Percentiles rank a stretch among this genome's conserved stretches.
Conservation (phyloP, 1,140 invertebrate species). For the Rhagoletis pomonella region DNA sequence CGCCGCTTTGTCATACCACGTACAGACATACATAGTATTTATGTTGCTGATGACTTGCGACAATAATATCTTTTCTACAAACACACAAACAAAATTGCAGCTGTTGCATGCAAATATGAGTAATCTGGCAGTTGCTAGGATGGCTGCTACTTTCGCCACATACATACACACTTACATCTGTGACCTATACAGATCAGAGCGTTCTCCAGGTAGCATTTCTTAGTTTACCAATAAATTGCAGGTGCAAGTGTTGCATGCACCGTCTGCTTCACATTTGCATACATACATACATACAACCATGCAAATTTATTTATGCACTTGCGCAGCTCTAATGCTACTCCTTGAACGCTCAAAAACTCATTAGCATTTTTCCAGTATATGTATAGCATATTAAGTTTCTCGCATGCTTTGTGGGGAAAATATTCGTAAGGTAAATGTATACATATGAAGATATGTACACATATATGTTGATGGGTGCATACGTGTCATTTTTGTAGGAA, state of each 20-base stretch:
- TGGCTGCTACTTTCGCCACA: background rate
- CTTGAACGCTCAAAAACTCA: slow-evolving; percentile 19
- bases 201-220: background rate
- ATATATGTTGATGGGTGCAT: background rate
- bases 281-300: background rate
- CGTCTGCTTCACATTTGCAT: background rate
- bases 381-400: slow-evolving; percentile 8
- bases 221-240: slow-evolving; percentile 15
- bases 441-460: too few relatives aligned
- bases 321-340: background rate
- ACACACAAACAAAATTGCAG: background rate
- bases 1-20: background rate
- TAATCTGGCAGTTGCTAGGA: background rate
- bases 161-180: background rate
- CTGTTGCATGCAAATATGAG: slow-evolving; percentile 21
- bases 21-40: background rate
- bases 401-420: too few relatives aligned
- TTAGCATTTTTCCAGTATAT: slow-evolving; percentile 17
- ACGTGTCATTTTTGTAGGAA: background rate
- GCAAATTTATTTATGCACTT: slow-evolving; percentile 20
- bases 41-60: slow-evolving; percentile 40
- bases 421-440: too few relatives aligned
- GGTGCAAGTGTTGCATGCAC: background rate
- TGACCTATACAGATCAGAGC: background rate
- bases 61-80: background rate